Conservation (phyloP, 1,140 invertebrate genomes). For the Drusus annulatus region DNA sequence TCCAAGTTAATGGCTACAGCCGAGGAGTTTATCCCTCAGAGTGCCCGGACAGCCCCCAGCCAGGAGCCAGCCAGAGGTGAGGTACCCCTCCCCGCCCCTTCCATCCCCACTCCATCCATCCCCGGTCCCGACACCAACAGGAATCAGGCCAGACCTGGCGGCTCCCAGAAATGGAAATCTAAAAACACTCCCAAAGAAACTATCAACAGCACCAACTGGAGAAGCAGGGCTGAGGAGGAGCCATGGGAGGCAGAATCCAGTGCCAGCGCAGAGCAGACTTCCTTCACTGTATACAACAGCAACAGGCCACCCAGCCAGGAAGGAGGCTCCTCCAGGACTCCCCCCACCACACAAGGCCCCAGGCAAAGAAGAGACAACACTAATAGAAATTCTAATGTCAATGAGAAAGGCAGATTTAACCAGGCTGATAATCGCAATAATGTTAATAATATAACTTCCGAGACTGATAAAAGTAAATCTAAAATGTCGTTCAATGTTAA, state of each 20-base stretch:
- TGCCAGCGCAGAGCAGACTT: not conserved
- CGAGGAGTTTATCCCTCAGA: slow-evolving; percentile 69
- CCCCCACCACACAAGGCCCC: not conserved
- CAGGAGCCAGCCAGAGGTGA: not conserved
- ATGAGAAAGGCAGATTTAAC: slow-evolving; percentile 1
- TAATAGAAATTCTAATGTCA: slow-evolving; percentile 12
- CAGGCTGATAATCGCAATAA: not conserved
- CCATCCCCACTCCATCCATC: not conserved
- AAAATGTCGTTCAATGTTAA: not conserved
- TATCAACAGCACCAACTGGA: slow-evolving; percentile 49
- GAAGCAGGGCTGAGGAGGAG: slow-evolving; percentile 39
- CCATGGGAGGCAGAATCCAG: not conserved
- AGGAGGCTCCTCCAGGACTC: not conserved
- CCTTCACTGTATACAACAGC: slow-evolving; percentile 42
- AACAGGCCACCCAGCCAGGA: not conserved
- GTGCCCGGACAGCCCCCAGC: slow-evolving; percentile 48
- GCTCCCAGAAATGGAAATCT: slow-evolving; percentile 33
- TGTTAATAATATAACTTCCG: not conserved
- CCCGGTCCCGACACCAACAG: not conserved
- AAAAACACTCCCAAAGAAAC: slow-evolving; percentile 12
- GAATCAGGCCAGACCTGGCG: not conserved
- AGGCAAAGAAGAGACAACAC: slow-evolving; percentile 15
- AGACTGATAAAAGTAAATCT: not conserved
- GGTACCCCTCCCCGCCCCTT: slow-evolving; percentile 5
- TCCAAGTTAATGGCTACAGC: slow-evolving; percentile 68